Evolutionary conservation across 2,113 vertebrate genomes (phyloP).

Genomic region (Melanerpes aurifrons): DNA sequence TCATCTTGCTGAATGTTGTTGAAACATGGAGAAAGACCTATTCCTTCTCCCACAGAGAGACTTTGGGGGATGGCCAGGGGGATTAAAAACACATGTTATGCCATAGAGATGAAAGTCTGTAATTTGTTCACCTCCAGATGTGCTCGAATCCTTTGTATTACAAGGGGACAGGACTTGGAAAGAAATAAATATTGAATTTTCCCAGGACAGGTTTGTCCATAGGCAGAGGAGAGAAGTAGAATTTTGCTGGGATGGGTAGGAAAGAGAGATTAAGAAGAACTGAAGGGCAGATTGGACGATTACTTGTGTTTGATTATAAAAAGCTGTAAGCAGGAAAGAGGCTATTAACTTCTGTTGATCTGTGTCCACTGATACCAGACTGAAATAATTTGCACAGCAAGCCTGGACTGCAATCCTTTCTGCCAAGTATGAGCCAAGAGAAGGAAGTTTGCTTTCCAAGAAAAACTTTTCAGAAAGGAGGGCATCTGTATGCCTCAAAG

Average conservation of each 20-base stretch:
- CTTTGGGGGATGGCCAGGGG: not conserved
- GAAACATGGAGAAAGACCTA: not conserved
- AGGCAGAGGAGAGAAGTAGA: not conserved
- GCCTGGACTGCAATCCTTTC: not conserved
- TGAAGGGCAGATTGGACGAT: not conserved
- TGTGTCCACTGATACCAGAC: conserved; percentile 29
- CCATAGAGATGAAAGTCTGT: conserved; percentile 17
- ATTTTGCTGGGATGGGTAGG: not conserved
- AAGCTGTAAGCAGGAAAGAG: not conserved
- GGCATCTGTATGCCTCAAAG: conserved; percentile 72
- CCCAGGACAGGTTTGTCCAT: not conserved
- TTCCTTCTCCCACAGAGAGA: not conserved
- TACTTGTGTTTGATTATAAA: not conserved
- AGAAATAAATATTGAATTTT: conserved; percentile 55
- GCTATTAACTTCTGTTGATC: conserved; percentile 25
- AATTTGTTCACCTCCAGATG: not conserved
- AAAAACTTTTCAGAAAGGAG: conserved; percentile 70
- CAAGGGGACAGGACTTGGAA: not conserved
- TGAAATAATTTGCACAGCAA: not conserved
- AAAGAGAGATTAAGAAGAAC: not conserved
- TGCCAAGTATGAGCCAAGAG: conserved; percentile 49
- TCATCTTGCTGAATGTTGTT: not conserved
- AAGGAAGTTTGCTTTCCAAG: conserved; percentile 66
- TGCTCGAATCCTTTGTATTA: not conserved
- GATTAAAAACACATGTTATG: not conserved